phyloP scores from a whole-genome alignment of 1,140 invertebrate genomes.

The Nasonia longicornis region DNA sequence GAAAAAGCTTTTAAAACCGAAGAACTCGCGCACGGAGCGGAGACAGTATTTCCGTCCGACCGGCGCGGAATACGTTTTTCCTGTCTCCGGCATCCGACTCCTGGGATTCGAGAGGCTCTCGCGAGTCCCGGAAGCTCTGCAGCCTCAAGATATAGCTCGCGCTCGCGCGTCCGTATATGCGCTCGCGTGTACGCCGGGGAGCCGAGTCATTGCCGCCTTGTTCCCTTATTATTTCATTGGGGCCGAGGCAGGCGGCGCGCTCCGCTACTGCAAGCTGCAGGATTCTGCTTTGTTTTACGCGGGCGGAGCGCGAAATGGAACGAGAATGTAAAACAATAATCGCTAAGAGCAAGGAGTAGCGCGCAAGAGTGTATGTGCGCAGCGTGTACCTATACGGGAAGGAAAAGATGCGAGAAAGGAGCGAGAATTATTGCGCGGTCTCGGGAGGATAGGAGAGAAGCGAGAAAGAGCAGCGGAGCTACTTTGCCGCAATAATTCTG shows the following conservation, averaged over 20 bases:
- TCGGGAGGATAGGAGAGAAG: slow-evolving; percentile 13
- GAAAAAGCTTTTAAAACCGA: no score
- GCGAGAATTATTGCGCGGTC: slow-evolving; percentile 14
- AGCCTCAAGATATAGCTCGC: neutral
- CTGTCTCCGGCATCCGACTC: neutral
- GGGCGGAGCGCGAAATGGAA: slow-evolving; percentile 1
- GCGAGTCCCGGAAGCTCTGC: neutral
- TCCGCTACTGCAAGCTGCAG: neutral
- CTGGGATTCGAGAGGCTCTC: neutral
- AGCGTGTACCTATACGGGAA: neutral
- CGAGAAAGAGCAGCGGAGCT: neutral
- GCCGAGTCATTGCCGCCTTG: neutral
- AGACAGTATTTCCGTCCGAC: neutral
- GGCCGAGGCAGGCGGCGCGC: neutral
- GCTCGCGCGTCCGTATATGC: no score
- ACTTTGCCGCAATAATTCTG: slow-evolving; percentile 21
- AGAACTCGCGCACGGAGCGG: no score
- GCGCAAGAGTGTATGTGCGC: neutral
- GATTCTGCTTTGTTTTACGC: slow-evolving; percentile 1
- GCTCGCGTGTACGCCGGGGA: neutral
- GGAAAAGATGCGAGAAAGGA: neutral
- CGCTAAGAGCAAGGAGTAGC: neutral
- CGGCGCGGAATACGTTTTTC: neutral
- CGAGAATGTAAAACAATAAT: slow-evolving; percentile 30
- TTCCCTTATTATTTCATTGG: neutral